phyloP scores from a whole-genome alignment of 1,140 invertebrate species.

The Hesperophylax magnus region DNA sequence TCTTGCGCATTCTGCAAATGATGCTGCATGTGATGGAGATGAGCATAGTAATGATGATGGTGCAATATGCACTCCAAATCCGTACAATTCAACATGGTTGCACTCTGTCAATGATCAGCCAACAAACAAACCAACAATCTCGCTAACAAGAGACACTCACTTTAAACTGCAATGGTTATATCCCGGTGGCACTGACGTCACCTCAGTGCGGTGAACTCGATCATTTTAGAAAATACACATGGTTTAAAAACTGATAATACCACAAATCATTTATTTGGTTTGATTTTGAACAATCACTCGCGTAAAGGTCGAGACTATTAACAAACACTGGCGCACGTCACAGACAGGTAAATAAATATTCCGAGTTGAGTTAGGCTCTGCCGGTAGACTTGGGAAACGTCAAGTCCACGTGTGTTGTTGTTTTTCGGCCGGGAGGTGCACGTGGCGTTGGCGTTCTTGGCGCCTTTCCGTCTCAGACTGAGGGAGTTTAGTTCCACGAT shows the following conservation, averaged over 20 bases:
- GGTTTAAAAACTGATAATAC: background rate
- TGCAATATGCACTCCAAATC: conserved; percentile 83
- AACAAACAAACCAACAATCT: conserved; percentile 20
- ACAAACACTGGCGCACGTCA: background rate
- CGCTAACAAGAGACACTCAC: conserved; percentile 10
- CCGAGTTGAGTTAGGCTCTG: background rate
- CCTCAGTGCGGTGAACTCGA: conserved; percentile 38
- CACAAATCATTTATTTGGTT: conserved; percentile 22
- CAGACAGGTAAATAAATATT: background rate
- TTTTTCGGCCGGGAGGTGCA: background rate
- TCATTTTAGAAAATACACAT: conserved; percentile 30
- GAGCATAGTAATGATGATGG: conserved; percentile 81
- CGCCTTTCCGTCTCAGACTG: conserved; percentile 64
- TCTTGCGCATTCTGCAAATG: conserved; percentile 73
- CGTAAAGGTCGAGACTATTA: background rate
- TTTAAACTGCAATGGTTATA: background rate
- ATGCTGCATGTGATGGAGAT: conserved; percentile 78
- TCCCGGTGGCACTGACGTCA: conserved; percentile 26
- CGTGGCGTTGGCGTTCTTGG: conserved; percentile 59
- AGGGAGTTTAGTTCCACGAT: conserved; percentile 50
- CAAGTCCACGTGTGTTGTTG: conserved; percentile 36
- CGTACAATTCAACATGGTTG: conserved; percentile 81
- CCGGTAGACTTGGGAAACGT: background rate
- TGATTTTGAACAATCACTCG: background rate
- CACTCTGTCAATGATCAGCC: conserved; percentile 54